These are phyloP conservation scores for Dasyurus viverrinus DNA, from an alignment of 2,113 vertebrate genomes.

Conservation along the genomic window DNA sequence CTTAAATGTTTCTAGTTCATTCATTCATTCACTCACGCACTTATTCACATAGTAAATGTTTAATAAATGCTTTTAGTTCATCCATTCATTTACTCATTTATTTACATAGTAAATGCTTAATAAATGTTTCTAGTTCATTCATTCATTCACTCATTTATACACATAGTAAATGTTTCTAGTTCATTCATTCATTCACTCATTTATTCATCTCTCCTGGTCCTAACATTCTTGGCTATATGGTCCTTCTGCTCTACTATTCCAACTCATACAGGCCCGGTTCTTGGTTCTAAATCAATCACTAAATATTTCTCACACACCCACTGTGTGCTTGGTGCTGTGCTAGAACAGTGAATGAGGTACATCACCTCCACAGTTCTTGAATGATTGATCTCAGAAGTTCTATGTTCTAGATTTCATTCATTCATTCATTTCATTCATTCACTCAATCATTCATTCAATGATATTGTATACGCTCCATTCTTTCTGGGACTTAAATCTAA, in stretches of 20 bases:
- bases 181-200: no score
- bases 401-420: neutral
- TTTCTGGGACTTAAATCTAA: neutral
- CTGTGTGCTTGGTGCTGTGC: neutral
- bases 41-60: no score
- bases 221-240: neutral
- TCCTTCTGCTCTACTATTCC: neutral
- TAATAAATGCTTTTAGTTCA: no score
- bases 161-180: no score
- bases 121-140: no score
- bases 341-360: neutral
- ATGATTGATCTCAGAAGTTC: neutral
- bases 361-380: neutral
- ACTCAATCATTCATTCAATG: no score
- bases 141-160: no score
- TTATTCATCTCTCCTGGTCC: neutral
- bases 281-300: neutral
- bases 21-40: no score
- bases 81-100: no score
- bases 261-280: neutral
- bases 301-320: neutral
- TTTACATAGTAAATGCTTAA: no score
- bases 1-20: no score
- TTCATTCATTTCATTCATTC: no score
- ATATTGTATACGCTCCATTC: neutral